phyloP scores from a whole-genome alignment of 2,888 invertebrate genomes.

The Mycalesis mineus region DNA sequence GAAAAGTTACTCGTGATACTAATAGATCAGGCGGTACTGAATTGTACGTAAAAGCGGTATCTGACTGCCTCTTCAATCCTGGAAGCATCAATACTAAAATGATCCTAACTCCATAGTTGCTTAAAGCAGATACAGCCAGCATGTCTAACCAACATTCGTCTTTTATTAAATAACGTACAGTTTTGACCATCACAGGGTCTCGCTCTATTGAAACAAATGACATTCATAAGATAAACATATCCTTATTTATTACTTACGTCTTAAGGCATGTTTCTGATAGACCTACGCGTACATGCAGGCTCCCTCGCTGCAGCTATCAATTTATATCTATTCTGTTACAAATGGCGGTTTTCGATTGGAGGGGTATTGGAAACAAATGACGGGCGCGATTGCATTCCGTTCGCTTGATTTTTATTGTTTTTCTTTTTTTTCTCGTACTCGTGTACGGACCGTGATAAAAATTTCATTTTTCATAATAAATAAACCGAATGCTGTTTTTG shows the following conservation, averaged over 20 bases:
- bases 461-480: slow-evolving; percentile 7
- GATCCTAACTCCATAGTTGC: too few relatives aligned
- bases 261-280: slow-evolving; percentile 11
- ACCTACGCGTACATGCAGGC: slow-evolving; percentile 9
- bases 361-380: slow-evolving; percentile 68
- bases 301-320: slow-evolving; percentile 59
- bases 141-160: too few relatives aligned
- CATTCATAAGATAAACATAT: neutral
- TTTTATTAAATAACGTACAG: too few relatives aligned
- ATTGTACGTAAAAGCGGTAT: too few relatives aligned
- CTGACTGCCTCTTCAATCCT: too few relatives aligned
- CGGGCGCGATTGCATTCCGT: slow-evolving; percentile 39
- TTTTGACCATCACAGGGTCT: too few relatives aligned
- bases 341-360: slow-evolving; percentile 63
- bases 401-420: slow-evolving; percentile 40
- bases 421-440: slow-evolving; percentile 18
- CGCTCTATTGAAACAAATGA: slow-evolving; percentile 2
- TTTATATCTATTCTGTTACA: slow-evolving; percentile 68
- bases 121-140: too few relatives aligned
- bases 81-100: too few relatives aligned
- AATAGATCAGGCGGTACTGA: too few relatives aligned
- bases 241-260: neutral
- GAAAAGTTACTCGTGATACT: too few relatives aligned
- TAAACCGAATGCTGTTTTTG: neutral
- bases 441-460: slow-evolving; percentile 23